Conservation (phyloP, 2,888 invertebrate genomes). For the Apotomis capreana region DNA sequence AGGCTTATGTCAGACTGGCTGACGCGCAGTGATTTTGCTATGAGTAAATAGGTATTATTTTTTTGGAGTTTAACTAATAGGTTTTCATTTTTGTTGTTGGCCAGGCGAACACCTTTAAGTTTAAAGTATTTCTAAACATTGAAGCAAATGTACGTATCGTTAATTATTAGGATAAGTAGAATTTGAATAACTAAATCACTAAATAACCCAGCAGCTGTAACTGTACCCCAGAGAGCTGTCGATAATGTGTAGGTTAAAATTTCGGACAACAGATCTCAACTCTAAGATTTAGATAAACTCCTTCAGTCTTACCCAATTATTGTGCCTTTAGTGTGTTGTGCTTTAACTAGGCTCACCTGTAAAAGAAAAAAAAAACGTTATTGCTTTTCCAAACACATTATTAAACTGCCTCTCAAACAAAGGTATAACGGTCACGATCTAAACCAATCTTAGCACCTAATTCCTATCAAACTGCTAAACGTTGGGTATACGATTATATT, state of each 20-base stretch:
- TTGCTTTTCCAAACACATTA: background rate
- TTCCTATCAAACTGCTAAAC: constrained; percentile 37
- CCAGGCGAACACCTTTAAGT: too few species aligned
- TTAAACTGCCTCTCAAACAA: constrained; percentile 1
- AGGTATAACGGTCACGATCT: constrained; percentile 23
- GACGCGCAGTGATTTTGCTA: background rate
- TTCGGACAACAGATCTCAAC: background rate
- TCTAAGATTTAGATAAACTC: background rate
- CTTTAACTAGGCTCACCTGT: constrained; percentile 19
- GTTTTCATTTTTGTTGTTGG: too few species aligned
- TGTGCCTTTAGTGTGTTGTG: background rate
- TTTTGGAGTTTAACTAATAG: too few species aligned
- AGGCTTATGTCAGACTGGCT: constrained; percentile 2
- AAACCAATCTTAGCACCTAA: constrained; percentile 33
- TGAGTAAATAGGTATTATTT: too few species aligned
- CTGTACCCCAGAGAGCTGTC: too few species aligned
- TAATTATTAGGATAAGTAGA: too few species aligned
- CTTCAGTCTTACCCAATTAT: constrained; percentile 5
- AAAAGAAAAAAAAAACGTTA: constrained; percentile 14
- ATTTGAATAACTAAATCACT: too few species aligned
- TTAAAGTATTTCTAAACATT: too few species aligned
- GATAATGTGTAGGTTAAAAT: too few species aligned
- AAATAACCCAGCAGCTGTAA: too few species aligned
- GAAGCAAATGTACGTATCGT: too few species aligned
- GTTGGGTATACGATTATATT: constrained; percentile 36